Evolutionary conservation across 2,888 invertebrate genomes (phyloP).

Genomic region (Mechanitis mazaeus): DNA sequence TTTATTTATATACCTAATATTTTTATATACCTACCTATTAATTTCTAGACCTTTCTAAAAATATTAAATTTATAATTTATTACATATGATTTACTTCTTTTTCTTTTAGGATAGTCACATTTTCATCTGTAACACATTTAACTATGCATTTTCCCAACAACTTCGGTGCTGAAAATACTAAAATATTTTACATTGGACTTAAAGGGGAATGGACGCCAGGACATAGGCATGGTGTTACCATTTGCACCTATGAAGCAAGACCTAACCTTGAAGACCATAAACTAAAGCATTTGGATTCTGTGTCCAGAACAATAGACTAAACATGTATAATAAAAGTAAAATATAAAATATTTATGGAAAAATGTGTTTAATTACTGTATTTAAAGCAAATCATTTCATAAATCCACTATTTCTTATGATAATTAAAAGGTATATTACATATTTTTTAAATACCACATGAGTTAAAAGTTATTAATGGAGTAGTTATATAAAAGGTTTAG

Average conservation of each 20-base stretch:
- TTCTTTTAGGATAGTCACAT: slow-evolving; percentile 89
- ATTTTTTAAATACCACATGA: too few species aligned
- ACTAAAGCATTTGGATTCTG: slow-evolving; percentile 79
- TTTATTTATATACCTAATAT: background rate
- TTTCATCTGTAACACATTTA: slow-evolving; percentile 92
- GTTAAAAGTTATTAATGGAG: too few species aligned
- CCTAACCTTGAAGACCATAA: slow-evolving; percentile 93
- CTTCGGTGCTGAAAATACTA: slow-evolving; percentile 89
- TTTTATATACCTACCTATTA: too few species aligned
- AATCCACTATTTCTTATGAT: too few species aligned
- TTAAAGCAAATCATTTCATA: too few species aligned
- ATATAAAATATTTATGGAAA: background rate
- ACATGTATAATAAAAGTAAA: slow-evolving; percentile 1
- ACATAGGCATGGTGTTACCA: slow-evolving; percentile 91
- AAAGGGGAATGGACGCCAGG: slow-evolving; percentile 93
- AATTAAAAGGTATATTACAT: too few species aligned
- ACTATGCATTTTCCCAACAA: slow-evolving; percentile 93
- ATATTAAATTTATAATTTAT: too few species aligned
- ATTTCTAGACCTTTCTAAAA: too few species aligned
- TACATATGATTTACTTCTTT: too few species aligned
- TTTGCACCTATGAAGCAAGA: slow-evolving; percentile 91
- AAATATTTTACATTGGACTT: slow-evolving; percentile 95
- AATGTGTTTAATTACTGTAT: background rate
- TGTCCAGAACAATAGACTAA: slow-evolving; percentile 76
- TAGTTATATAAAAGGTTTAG: too few species aligned